Base-by-base conservation (phyloP, 2,888 invertebrate species). In the Amorpha juglandis region DNA sequence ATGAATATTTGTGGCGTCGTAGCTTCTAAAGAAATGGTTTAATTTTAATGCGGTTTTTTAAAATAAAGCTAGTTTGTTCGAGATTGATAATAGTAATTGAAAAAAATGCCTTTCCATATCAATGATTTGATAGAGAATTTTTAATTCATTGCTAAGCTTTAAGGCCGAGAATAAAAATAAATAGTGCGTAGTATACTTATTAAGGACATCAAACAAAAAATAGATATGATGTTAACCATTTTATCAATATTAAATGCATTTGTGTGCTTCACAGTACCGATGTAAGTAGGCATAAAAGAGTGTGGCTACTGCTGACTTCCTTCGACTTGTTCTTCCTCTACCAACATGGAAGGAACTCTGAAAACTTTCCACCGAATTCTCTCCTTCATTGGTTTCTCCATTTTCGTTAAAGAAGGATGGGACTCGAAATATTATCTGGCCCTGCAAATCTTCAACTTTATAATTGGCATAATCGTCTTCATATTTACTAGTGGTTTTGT, bases 401-500 rank as follows among this genome's bases (percentile, higher is more conserved):
- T 92, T 65, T 92, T 87, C 70, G 79, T 84, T 1, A 81, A 81
- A 73, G 69, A 70, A 6, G 82, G 88, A 19, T 88, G 87, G 86
- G 66, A 80, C 67, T 83, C 89, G 0, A 87, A 76, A 63, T 65
- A 67, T 69, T 89, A 89, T 87, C 70, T 89, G 6, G 0, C 76
- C 0, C 76, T 85, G 16, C 92, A 92, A 75, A 83, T 78, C 63
- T 81, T 88, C 64, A 90, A 88, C 68, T 82, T 88, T 47, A 69
- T 85, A 0, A 74, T 89, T n/a, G 87, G 84, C 0, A 65, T 85
- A 0, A 51, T 89, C 0, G 84, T 85, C 12, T 88, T 91, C 62
- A 67, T 90, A 19, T 90, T 89, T 52, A 91, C 90, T 0, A 83
- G 87, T 0, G 84, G 77, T 1, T 93, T 88, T 67, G 87, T 91